Evolutionary conservation across 2,888 invertebrate species (phyloP), one percentile per base, ranked within the genome.

Genomic region (Drosophila demipolita): DNA sequence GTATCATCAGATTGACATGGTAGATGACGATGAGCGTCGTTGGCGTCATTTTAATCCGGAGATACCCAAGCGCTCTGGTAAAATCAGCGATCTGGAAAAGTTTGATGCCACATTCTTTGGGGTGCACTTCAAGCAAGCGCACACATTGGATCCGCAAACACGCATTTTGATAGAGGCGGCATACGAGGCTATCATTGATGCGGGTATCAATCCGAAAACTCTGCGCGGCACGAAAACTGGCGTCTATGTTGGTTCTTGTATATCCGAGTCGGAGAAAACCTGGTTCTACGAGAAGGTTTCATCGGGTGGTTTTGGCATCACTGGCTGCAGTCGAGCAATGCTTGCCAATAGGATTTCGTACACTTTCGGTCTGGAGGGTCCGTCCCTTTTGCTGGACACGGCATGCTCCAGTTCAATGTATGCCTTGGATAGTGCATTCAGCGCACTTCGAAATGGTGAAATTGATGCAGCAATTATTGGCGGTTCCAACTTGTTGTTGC

Each of bases 361-460:
- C 92, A 96, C 96, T 93, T 94, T 99, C 73, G 98, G 98, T 33
- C 94, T 97, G 20, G 96, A 96, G 83, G 98, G 99, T 0, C 98
- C 98, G 0, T 98, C 98, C 7, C 97, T 96, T 93, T 95, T 96
- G 1, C 94, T 98, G 12, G 99, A 99, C 93, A 98, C 98, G 0
- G 99, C 99, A 0, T 99, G 99, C 92, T 98, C 98, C n/a, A 98
- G 98, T 64, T 97, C 98, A 11, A 94, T 98, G 79, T 95, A 97
- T 83, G 98, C 98, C 0, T 80, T 99, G 65, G 97, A 98, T 86
- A 96, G 96, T 76, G 97, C 97, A 17, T 97, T 96, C 91, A 94
- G 95, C 55, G 95, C 97, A 0, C 95, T 98, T 53, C 94, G 96
- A 40, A 95, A 95, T 78, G 98, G 97, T 0, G 95, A 96, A 73